Conservation (phyloP, 2,888 invertebrate genomes). For the Andrena hattorfiana region DNA sequence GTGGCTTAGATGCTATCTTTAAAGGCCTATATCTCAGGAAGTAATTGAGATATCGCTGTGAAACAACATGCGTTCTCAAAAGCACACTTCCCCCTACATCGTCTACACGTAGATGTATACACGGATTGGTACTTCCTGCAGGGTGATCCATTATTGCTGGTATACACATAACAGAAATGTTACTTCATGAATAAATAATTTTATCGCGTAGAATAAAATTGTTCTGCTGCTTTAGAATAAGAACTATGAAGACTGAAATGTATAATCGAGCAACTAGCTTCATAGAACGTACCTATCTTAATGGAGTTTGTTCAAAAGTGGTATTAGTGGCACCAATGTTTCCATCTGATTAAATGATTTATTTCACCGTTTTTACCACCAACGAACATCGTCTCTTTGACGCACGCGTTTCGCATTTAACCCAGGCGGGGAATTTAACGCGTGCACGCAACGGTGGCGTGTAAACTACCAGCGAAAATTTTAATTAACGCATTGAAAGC, state of each 20-base stretch:
- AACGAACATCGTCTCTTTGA: background rate
- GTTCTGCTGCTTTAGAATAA: too few species aligned
- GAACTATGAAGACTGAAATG: too few species aligned
- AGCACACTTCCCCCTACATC: background rate
- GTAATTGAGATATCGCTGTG: background rate
- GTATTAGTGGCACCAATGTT: background rate
- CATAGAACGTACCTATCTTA: too few species aligned
- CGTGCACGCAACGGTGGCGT: background rate
- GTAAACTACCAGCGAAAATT: slow-evolving; percentile 41
- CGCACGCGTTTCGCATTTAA: background rate
- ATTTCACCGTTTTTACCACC: background rate
- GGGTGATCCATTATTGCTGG: too few species aligned
- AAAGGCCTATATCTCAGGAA: background rate
- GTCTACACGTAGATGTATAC: too few species aligned
- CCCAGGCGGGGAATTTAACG: background rate
- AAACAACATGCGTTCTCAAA: background rate
- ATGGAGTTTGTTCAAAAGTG: too few species aligned
- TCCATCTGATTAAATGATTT: background rate
- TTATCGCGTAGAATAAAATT: too few species aligned
- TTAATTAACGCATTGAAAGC: slow-evolving; percentile 54
- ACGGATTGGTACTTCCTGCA: too few species aligned
- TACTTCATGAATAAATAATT: too few species aligned
- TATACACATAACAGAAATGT: too few species aligned
- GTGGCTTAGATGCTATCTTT: background rate
- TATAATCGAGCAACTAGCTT: too few species aligned